Evolutionary conservation across 1,140 invertebrate species (phyloP).

Genomic region (Sminthurinus signatus): DNA sequence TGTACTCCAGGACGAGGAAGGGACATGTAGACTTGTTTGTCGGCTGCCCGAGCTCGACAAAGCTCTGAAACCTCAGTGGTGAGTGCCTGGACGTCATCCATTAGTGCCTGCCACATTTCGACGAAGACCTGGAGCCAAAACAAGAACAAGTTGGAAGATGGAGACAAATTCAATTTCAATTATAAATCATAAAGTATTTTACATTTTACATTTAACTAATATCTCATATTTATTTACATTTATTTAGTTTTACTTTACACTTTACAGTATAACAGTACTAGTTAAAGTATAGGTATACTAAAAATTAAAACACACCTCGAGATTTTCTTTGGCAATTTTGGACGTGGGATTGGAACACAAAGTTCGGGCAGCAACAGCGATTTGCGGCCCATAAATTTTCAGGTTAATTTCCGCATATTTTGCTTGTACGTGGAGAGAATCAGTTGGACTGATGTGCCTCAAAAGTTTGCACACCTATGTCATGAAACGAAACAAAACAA

Average conservation of each 20-base stretch:
- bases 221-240: too few relatives aligned
- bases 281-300: conserved; percentile 13
- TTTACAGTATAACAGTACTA: conserved; percentile 46
- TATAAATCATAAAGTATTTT: too few relatives aligned
- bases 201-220: too few relatives aligned
- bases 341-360: conserved; percentile 84
- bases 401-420: conserved; percentile 94
- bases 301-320: too few relatives aligned
- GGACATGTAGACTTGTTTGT: conserved; percentile 90
- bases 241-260: too few relatives aligned
- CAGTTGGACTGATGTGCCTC: conserved; percentile 87
- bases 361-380: conserved; percentile 86
- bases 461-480: conserved; percentile 88
- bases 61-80: conserved; percentile 85
- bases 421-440: conserved; percentile 88
- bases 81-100: conserved; percentile 76
- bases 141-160: too few relatives aligned
- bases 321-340: conserved; percentile 93
- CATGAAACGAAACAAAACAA: conserved; percentile 11
- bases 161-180: too few relatives aligned
- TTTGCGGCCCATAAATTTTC: conserved; percentile 87
- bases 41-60: conserved; percentile 61
- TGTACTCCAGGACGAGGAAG: conserved; percentile 87
- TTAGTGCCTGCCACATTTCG: conserved; percentile 93
- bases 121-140: too few relatives aligned